Percentiles rank a stretch among this genome's conserved stretches.
Evolutionary conservation across 2,797 vertebrate species (phyloP).

Genomic region (Cyprinella venusta): DNA sequence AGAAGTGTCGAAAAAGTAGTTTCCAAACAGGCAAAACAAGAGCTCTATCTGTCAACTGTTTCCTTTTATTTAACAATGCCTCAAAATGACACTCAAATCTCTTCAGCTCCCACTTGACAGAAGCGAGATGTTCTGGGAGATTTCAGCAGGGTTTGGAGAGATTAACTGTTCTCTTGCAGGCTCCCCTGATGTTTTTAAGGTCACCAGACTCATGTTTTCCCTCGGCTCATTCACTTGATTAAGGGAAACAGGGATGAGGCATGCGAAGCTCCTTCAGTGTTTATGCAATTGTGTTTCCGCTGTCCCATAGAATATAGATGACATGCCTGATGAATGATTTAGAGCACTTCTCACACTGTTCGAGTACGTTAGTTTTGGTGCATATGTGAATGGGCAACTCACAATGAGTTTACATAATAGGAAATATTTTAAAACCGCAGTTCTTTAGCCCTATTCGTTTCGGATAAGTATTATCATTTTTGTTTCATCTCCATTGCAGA

Average conservation of each 20-base stretch:
- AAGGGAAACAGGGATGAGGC: slow-evolving; percentile 27
- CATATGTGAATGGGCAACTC: slow-evolving; percentile 34
- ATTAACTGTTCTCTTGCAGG: slow-evolving; percentile 52
- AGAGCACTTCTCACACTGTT: slow-evolving; percentile 20
- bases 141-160: slow-evolving; percentile 42
- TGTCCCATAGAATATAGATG: slow-evolving; percentile 45
- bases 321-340: slow-evolving; percentile 45
- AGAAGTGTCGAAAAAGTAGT: slow-evolving; percentile 10
- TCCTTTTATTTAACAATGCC: slow-evolving; percentile 29
- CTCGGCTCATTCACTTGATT: slow-evolving; percentile 44
- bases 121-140: slow-evolving; percentile 38
- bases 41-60: background rate
- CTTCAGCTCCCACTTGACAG: slow-evolving; percentile 44
- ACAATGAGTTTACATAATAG: slow-evolving; percentile 29
- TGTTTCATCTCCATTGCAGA: no score
- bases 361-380: slow-evolving; percentile 5
- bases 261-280: slow-evolving; percentile 19
- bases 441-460: no score
- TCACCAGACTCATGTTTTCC: slow-evolving; percentile 20
- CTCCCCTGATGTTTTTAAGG: slow-evolving; percentile 43
- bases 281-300: slow-evolving; percentile 36
- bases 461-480: no score
- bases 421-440: slow-evolving; percentile 23
- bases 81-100: slow-evolving; percentile 45
- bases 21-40: slow-evolving; percentile 15